Conservation (phyloP, 64 coral and sea anemone genomes). For the Stichodactyla mertensii region DNA sequence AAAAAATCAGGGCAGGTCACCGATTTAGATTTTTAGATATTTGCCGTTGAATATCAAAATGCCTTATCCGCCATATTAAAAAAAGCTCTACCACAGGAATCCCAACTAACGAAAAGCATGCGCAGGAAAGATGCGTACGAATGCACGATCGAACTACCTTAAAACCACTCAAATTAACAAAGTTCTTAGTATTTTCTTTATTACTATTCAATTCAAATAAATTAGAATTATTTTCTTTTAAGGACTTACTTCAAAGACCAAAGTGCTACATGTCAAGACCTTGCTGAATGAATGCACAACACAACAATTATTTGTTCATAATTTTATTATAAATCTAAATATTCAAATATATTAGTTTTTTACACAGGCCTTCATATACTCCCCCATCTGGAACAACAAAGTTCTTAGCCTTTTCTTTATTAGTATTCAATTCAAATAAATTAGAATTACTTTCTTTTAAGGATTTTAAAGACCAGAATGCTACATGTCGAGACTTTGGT, state of each 20-base stretch:
- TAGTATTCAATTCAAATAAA: constrained; percentile 72
- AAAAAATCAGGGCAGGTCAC: too few species aligned
- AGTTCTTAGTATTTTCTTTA: constrained; percentile 34
- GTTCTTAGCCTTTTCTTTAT: constrained; percentile 30
- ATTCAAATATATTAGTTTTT: constrained; percentile 49
- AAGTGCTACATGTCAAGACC: constrained; percentile 74
- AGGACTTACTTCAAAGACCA: constrained; percentile 43
- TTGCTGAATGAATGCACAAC: constrained; percentile 4
- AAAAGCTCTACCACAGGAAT: too few species aligned
- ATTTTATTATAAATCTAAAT: neutral
- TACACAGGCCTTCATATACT: constrained; percentile 43
- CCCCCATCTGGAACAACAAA: constrained; percentile 67
- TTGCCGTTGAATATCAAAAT: too few species aligned
- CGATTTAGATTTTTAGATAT: too few species aligned
- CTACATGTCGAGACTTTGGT: constrained; percentile 81
- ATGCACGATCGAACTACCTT: too few species aligned
- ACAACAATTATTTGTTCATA: too few species aligned
- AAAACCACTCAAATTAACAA: neutral
- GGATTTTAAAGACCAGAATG: constrained; percentile 53
- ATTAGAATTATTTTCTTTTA: constrained; percentile 79
- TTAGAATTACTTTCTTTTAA: constrained; percentile 80
- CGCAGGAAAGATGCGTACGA: too few species aligned
- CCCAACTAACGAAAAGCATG: too few species aligned
- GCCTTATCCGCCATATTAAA: too few species aligned
- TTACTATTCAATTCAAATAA: constrained; percentile 72